Percentiles rank a stretch among this genome's conserved stretches.
Evolutionary conservation across 2,888 invertebrate genomes (phyloP).

Genomic region (Polietes domitor): DNA sequence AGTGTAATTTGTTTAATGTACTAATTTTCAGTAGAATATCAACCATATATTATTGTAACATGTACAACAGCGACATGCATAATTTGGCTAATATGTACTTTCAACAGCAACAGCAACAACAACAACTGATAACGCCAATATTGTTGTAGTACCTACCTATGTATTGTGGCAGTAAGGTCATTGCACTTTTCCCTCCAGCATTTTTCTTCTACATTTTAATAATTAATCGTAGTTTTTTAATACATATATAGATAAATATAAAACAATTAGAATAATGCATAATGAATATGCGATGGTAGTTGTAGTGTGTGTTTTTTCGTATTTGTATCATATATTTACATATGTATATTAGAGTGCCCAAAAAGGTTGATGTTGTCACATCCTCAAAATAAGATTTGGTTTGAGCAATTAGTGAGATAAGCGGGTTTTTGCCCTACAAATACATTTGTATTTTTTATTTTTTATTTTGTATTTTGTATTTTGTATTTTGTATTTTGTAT

Average conservation of each 20-base stretch:
- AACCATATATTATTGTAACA: constrained; percentile 55
- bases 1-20: constrained; percentile 28
- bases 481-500: too few relatives aligned
- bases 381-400: too few relatives aligned
- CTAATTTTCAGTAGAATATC: not conserved
- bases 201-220: not conserved
- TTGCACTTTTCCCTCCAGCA: constrained; percentile 48
- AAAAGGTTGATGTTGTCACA: too few relatives aligned
- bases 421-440: too few relatives aligned
- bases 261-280: not conserved
- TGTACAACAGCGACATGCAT: constrained; percentile 68
- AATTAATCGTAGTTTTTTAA: constrained; percentile 10
- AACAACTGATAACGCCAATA: not conserved
- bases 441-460: too few relatives aligned
- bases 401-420: too few relatives aligned
- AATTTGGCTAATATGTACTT: constrained; percentile 58
- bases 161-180: constrained; percentile 43
- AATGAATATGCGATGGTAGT: not conserved
- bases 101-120: constrained; percentile 27
- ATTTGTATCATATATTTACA: not conserved
- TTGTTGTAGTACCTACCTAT: constrained; percentile 39
- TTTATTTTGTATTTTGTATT: too few relatives aligned
- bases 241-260: not conserved
- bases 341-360: too few relatives aligned
- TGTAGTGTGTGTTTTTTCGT: not conserved